Percentiles rank a stretch among this genome's conserved stretches.
These are phyloP conservation scores for Trissolcus brochymenae DNA, from an alignment of 2,888 invertebrate species.

Conservation along the genomic window DNA sequence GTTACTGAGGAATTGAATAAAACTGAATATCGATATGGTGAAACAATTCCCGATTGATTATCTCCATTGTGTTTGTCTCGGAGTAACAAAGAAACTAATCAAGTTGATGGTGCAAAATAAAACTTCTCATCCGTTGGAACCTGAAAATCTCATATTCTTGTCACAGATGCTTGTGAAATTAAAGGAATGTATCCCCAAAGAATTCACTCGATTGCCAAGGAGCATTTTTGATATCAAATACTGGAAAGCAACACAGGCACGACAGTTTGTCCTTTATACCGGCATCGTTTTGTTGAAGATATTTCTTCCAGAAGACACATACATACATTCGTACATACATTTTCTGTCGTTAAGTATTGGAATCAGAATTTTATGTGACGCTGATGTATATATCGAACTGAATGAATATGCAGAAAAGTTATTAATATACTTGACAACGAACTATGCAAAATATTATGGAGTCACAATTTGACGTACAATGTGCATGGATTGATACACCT, in stretches of 20 bases:
- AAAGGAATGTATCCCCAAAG: background rate
- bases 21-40: background rate
- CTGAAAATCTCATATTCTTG: background rate
- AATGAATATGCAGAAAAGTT: no score
- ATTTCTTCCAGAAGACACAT: slow-evolving; percentile 5
- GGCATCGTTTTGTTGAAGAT: background rate
- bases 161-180: slow-evolving; percentile 3
- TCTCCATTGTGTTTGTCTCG: background rate
- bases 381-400: background rate
- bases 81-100: background rate
- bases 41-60: background rate
- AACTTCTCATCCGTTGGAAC: background rate
- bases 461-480: no score
- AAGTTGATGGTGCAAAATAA: background rate
- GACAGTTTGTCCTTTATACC: slow-evolving; percentile 2
- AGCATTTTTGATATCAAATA: background rate
- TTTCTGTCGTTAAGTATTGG: background rate
- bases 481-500: no score
- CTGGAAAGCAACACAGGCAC: background rate
- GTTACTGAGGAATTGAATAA: background rate
- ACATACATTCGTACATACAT: slow-evolving; percentile 1
- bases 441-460: no score
- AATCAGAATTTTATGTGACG: slow-evolving; percentile 6
- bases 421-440: no score
- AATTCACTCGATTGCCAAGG: background rate